phyloP scores from a whole-genome alignment of 30 jellyfish, hydroid and myxozoan genomes.

The Hydractinia symbiolongicarpus region DNA sequence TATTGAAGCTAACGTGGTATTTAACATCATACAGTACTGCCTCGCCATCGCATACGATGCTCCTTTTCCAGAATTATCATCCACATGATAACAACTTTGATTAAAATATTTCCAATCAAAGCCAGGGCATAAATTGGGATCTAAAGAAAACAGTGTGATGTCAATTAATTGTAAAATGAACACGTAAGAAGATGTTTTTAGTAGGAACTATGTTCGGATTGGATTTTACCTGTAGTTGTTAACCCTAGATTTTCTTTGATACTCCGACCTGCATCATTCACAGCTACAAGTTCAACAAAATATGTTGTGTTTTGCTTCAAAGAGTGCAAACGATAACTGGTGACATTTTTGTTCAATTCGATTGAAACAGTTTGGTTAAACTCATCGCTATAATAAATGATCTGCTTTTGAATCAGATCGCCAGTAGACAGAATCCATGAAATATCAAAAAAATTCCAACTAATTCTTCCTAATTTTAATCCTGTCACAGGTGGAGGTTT shows the following conservation, averaged over 20 bases:
- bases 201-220: no score
- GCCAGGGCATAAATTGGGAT: constrained; percentile 6
- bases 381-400: neutral
- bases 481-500: neutral
- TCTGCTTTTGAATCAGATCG: neutral
- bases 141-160: neutral
- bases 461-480: neutral
- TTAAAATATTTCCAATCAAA: neutral
- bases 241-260: no score
- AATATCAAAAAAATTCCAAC: neutral
- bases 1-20: neutral
- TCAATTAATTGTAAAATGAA: no score
- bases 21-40: neutral
- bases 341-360: neutral
- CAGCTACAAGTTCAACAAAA: neutral
- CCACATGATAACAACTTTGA: neutral
- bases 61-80: constrained; percentile 7
- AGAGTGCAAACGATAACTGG: neutral
- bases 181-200: no score
- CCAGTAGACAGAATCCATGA: constrained; percentile 8
- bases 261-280: constrained; percentile 1
- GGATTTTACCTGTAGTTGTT: no score
- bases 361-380: neutral
- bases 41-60: neutral
- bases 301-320: neutral